Evolutionary conservation across 1,140 invertebrate genomes (phyloP).

Genomic region (Anoplophora glabripennis): DNA sequence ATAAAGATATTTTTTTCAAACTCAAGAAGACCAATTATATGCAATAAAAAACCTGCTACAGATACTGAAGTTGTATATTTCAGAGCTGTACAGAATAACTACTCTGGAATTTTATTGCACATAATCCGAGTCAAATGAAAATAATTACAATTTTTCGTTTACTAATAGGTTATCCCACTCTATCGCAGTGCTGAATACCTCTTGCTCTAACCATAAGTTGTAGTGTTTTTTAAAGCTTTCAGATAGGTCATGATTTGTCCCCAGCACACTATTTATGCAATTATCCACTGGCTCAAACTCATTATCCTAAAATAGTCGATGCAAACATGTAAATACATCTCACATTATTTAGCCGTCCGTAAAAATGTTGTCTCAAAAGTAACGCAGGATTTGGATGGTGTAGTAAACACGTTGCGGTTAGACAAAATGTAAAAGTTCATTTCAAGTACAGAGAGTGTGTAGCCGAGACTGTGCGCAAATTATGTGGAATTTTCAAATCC

Average conservation of each 20-base stretch:
- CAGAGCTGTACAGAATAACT: neutral
- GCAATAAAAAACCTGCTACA: neutral
- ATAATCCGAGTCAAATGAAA: neutral
- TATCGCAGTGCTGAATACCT: slow-evolving; percentile 86
- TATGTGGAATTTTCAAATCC: no score
- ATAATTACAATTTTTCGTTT: slow-evolving; percentile 6
- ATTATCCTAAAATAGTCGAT: slow-evolving; percentile 46
- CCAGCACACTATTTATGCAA: slow-evolving; percentile 79
- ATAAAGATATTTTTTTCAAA: neutral
- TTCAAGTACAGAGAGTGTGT: no score
- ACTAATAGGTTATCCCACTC: slow-evolving; percentile 68
- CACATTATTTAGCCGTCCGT: no score
- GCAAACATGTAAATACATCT: no score
- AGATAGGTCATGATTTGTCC: slow-evolving; percentile 77
- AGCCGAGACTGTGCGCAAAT: no score
- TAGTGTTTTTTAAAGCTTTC: slow-evolving; percentile 97
- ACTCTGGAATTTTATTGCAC: slow-evolving; percentile 2
- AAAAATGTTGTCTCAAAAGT: no score
- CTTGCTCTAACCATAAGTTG: slow-evolving; percentile 92
- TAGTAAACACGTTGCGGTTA: no score
- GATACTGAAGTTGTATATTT: neutral
- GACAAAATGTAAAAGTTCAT: no score
- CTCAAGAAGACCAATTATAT: neutral
- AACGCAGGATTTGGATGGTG: no score
- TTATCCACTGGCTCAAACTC: slow-evolving; percentile 86